Conservation (phyloP, 2,113 vertebrate genomes). For the Bubo bubo region DNA sequence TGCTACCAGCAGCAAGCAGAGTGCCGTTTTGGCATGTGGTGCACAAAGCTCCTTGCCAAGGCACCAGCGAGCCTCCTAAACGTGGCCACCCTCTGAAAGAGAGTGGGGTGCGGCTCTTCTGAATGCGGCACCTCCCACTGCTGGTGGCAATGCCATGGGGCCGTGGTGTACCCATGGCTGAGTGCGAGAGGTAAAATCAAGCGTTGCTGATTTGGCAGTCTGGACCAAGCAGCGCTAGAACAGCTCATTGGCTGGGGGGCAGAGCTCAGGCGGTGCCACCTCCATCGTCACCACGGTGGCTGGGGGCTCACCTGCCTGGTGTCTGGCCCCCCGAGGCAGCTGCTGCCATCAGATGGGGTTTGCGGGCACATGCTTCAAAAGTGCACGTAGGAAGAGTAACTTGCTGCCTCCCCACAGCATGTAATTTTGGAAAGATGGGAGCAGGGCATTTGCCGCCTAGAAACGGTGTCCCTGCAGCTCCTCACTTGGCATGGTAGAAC, state of each 20-base stretch:
- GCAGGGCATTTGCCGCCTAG: not conserved
- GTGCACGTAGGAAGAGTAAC: not conserved
- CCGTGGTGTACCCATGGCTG: accelerated
- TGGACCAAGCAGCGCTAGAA: not conserved
- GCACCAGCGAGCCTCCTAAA: not conserved
- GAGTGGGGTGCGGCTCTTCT: not conserved
- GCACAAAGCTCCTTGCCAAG: accelerated
- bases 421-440: not conserved
- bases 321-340: not conserved
- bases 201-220: not conserved
- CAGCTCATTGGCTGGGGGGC: not conserved
- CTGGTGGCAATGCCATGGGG: not conserved
- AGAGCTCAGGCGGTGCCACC: not conserved
- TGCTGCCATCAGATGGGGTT: not conserved
- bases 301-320: not conserved
- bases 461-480: not conserved
- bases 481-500: not conserved
- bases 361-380: accelerated
- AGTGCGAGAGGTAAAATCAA: not conserved
- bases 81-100: accelerated
- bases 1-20: not conserved
- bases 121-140: not conserved
- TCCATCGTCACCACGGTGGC: accelerated
- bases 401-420: not conserved
- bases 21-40: accelerated